Evolutionary conservation across 2,888 invertebrate species (phyloP).

Genomic region (Drosophila subsilvestris): DNA sequence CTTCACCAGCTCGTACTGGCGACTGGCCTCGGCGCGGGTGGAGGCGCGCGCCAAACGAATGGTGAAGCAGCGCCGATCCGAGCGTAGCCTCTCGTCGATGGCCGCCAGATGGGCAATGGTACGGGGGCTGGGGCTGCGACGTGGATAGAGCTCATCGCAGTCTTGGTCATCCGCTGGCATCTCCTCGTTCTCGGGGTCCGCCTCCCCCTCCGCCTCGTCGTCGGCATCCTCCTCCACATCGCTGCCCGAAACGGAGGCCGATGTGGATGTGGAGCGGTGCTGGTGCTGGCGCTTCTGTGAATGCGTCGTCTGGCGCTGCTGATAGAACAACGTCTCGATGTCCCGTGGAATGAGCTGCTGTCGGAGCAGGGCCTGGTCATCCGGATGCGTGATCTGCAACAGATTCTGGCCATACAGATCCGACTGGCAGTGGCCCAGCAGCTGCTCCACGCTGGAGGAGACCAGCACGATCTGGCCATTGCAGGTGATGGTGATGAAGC

Average conservation of each 20-base stretch:
- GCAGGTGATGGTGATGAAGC: conserved; percentile 91
- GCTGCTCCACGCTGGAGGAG: conserved; percentile 93
- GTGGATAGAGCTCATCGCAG: conserved; percentile 13
- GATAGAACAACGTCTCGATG: conserved; percentile 82
- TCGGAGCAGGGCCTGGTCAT: conserved; percentile 90
- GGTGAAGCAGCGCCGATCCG: conserved; percentile 86
- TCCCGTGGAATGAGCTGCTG: conserved; percentile 87
- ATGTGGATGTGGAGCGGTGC: conserved; percentile 46
- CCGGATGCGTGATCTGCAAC: conserved; percentile 91
- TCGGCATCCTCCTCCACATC: conserved; percentile 81
- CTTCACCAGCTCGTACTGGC: conserved; percentile 88
- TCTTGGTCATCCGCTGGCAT: conserved; percentile 3
- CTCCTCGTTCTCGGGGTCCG: conserved; percentile 27
- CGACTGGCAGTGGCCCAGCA: conserved; percentile 93
- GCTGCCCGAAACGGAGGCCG: conserved; percentile 47
- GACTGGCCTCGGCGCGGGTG: conserved; percentile 88
- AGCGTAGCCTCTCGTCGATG: conserved; percentile 82
- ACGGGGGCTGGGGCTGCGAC: conserved; percentile 62
- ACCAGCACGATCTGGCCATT: conserved; percentile 93
- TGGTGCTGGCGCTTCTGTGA: conserved; percentile 23
- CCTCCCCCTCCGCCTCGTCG: conserved; percentile 83
- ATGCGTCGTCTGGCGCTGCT: conserved; percentile 47
- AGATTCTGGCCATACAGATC: conserved; percentile 93
- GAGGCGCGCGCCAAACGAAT: conserved; percentile 88
- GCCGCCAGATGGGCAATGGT: conserved; percentile 67